Percentiles rank a stretch among this genome's conserved stretches.
phyloP scores from a whole-genome alignment of 2,797 vertebrate genomes.

The Lacerta bilineata region DNA sequence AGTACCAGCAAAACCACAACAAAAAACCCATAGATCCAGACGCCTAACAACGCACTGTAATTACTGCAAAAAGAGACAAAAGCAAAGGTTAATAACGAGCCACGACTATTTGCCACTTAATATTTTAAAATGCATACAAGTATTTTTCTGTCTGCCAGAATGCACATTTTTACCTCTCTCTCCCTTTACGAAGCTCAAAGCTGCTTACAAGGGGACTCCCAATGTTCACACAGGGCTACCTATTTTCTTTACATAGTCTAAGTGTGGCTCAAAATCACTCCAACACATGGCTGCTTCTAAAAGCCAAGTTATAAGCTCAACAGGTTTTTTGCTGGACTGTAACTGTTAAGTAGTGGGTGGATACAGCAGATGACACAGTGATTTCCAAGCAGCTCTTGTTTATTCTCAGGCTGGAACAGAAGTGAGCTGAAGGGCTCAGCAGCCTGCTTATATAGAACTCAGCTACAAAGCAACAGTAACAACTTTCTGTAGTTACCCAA shows the following conservation, averaged over 20 bases:
- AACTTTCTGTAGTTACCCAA: too few species aligned
- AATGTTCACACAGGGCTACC: neutral
- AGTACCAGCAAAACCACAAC: slow-evolving; percentile 93
- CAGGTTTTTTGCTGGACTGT: neutral
- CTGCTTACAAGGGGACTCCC: neutral
- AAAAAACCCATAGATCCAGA: slow-evolving; percentile 99
- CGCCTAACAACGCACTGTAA: slow-evolving; percentile 95
- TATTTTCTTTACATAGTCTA: neutral
- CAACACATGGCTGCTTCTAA: neutral
- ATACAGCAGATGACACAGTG: too few species aligned
- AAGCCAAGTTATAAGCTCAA: neutral
- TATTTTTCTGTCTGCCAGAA: neutral
- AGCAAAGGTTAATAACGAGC: slow-evolving; percentile 2
- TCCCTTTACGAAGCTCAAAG: neutral
- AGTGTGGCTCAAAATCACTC: neutral
- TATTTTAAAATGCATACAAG: neutral
- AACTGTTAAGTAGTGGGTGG: too few species aligned
- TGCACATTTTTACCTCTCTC: neutral
- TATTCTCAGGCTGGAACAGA: too few species aligned
- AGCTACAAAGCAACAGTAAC: too few species aligned
- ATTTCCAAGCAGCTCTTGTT: too few species aligned
- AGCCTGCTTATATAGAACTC: too few species aligned
- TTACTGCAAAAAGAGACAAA: slow-evolving; percentile 83
- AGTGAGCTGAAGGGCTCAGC: too few species aligned
- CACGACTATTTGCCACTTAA: too few species aligned